A percentile compares a stretch with the other conserved stretches of the same genome.
These are phyloP conservation scores for Papilio polyxenes DNA, from an alignment of 1,140 invertebrate genomes.

Conservation along the genomic window DNA sequence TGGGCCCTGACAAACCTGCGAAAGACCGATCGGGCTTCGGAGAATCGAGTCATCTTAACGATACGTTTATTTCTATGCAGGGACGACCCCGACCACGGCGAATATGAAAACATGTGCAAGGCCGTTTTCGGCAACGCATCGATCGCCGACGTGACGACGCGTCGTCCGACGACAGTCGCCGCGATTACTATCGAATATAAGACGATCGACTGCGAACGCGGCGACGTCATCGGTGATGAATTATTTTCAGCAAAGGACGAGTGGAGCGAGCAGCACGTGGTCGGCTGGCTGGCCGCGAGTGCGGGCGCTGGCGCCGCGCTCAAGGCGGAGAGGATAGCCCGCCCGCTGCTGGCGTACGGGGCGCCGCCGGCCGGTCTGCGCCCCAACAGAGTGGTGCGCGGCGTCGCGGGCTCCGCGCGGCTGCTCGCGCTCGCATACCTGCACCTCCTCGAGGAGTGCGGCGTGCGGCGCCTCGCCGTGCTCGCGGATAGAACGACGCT, in stretches of 20 bases:
- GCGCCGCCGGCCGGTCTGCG: neutral
- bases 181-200: neutral
- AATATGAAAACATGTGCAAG: slow-evolving; percentile 8
- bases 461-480: slow-evolving; percentile 13
- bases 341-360: slow-evolving; percentile 1
- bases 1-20: neutral
- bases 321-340: neutral
- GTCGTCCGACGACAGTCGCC: neutral
- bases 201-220: neutral
- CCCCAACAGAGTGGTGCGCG: neutral
- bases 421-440: neutral
- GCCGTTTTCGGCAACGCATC: neutral
- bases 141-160: neutral
- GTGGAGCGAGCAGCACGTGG: neutral
- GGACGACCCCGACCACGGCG: slow-evolving; percentile 8
- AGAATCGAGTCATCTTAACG: neutral
- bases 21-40: neutral
- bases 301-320: neutral
- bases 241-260: neutral
- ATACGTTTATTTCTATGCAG: slow-evolving; percentile 21
- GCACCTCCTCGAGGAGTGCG: neutral
- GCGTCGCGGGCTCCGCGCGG: neutral
- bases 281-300: slow-evolving; percentile 1
- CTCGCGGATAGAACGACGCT: neutral
- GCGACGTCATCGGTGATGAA: neutral